These are phyloP conservation scores for Limanda limanda DNA, from an alignment of 2,113 vertebrate genomes.

Conservation along the genomic window DNA sequence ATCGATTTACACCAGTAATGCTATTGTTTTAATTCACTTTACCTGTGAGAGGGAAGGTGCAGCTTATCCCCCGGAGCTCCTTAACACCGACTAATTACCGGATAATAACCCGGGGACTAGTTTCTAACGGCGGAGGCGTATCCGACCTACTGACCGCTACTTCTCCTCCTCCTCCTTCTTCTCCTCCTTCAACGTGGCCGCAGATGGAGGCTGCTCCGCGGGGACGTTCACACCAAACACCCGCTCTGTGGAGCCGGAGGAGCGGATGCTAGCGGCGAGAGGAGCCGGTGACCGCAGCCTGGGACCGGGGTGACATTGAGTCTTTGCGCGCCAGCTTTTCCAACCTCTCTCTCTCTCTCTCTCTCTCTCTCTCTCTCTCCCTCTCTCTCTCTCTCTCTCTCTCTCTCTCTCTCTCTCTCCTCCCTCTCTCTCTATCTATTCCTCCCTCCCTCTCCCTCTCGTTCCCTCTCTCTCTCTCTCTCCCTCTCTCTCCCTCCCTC, in stretches of 20 bases:
- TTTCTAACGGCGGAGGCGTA: conserved; percentile 35
- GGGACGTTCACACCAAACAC: background rate
- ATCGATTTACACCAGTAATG: background rate
- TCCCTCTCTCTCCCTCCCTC: too few relatives aligned
- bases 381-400: conserved; percentile 13
- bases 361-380: background rate
- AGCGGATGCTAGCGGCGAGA: conserved; percentile 9
- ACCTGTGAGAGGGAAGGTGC: conserved; percentile 38
- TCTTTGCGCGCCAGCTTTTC: conserved; percentile 55
- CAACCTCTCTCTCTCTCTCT: conserved; percentile 3
- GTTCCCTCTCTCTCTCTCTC: background rate
- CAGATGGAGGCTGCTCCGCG: background rate
- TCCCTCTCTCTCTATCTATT: conserved; percentile 4
- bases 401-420: background rate
- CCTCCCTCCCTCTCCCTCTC: background rate
- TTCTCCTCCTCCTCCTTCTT: conserved; percentile 3
- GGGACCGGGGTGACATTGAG: conserved; percentile 66
- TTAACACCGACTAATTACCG: background rate
- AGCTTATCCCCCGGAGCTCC: conserved; percentile 26
- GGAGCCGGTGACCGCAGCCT: conserved; percentile 32
- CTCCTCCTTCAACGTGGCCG: background rate
- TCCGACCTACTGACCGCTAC: conserved; percentile 14
- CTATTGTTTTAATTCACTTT: background rate
- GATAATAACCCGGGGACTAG: conserved; percentile 50
- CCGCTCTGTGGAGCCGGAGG: conserved; percentile 9